Base-by-base conservation (phyloP, 2,888 invertebrate species). In the Drosophila kanekoi region DNA sequence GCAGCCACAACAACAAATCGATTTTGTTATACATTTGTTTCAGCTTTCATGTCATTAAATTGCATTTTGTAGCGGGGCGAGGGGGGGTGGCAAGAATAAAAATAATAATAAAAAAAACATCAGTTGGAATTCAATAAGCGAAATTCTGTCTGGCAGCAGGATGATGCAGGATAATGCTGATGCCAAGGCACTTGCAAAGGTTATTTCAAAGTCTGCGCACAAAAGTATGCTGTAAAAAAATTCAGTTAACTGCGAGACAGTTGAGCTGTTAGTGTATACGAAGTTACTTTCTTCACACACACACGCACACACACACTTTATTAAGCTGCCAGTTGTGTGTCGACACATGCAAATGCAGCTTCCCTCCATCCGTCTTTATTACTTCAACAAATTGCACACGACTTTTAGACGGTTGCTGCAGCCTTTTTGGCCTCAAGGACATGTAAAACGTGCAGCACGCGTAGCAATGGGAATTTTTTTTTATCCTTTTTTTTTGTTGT, bases 131-230 rank as follows among this genome's bases (percentile, higher is more conserved):
- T 43, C 47, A 51, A 51, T 52, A 57, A 62, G 52, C 47, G 13
- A 28, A 44, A 20, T 13, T 43, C 37, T 18, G 35, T 18, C 14
- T 23, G 14, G 16, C 11, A 11, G 38, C 18, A 9, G 35, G 4
- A 9, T 10, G 16, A 8, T 11, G 20, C 20, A 20, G 38, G n/a
- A 14, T 37, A 20, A 20, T 35, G 58, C 44, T 33, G n/a, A 16
- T 28, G 37, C 33, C 33, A 41, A 43, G 20, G 13, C 28, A 38
- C 41, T 53, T 33, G 44, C 40, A 62, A 63, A 77, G 63, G 62
- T 83, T 80, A 69, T 75, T 72, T 72, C 68, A 68, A 85, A 80
- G 75, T 72, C 70, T 77, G 77, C 83, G 83, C 81, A 85, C 69
- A 62, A 85, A 82, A 65, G 54, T 75, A 63, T 68, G 75, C 75